Evolutionary conservation across 2,113 vertebrate species (phyloP), one percentile per base, ranked within the genome.

Genomic region (Numida meleagris): DNA sequence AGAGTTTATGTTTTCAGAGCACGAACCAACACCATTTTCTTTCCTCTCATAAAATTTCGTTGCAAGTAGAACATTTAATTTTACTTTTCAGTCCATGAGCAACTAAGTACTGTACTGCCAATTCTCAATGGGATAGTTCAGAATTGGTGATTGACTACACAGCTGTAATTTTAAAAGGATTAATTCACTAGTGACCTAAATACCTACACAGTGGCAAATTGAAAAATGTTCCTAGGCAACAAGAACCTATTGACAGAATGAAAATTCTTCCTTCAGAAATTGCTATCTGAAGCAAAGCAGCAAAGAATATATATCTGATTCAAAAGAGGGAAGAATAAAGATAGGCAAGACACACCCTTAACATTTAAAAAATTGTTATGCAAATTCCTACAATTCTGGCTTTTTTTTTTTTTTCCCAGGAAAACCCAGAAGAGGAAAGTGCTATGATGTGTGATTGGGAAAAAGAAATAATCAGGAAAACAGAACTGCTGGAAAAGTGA

Each of bases 171-270:
- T 97, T 8, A n/a, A 95, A 95, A 82, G 78, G 68, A 96, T 96
- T 97, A 95, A 97, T 96, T 97, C 84, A 95, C 67, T 95, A 87
- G 77, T 97, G 96, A 96, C 97, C 95, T 96, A 95, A 96, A 97
- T 98, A 95, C 58, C 48, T 94, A 94, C 84, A 95, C 29, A 86
- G 83, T 67, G 40, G 55, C 71, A 95, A 96, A 96, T 58, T 40
- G 63, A 95, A 91, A 95, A 91, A 2, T 80, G 93, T 96, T 98
- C 92, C 97, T 78, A 96, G 59, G 96, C 96, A 98, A 96, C 95
- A 55, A 78, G 92, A 93, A 83, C 88, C 70, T 86, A 95, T 45
- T 43, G 84, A 94, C 83, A 95, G 53, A 62, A 90, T 57, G 73
- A 95, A 95, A 88, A 83, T 65, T 93, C 72, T 85, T 96, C 67